Conservation (phyloP, 2,797 vertebrate species). For the Picus viridis region DNA sequence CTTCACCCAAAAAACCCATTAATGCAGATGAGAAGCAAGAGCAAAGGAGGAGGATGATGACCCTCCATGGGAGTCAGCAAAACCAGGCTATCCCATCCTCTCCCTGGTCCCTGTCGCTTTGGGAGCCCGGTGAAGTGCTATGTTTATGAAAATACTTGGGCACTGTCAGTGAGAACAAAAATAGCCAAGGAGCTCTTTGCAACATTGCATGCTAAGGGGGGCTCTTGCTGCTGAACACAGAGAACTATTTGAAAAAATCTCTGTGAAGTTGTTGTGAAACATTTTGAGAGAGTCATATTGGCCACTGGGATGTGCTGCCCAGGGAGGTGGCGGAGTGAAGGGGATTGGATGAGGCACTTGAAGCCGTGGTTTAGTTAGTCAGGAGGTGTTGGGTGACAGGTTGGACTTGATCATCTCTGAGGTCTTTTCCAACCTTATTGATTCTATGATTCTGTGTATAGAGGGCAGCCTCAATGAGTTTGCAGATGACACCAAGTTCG, state of each 20-base stretch:
- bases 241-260: background rate
- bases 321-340: too few species aligned
- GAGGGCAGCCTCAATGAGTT: too few species aligned
- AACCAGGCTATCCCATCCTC: rapidly evolving
- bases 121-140: background rate
- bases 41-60: background rate
- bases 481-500: too few species aligned
- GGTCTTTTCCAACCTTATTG: too few species aligned
- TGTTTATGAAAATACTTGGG: background rate
- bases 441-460: too few species aligned
- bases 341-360: too few species aligned
- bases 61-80: background rate
- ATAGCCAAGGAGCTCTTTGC: background rate
- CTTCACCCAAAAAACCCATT: background rate
- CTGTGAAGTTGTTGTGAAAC: background rate
- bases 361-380: too few species aligned
- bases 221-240: background rate
- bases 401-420: too few species aligned
- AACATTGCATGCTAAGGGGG: background rate
- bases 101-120: background rate
- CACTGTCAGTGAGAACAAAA: background rate
- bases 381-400: too few species aligned
- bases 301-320: too few species aligned
- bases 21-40: background rate
- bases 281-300: background rate